Conservation (phyloP, 2,797 vertebrate genomes). For the Lophius americanus region DNA sequence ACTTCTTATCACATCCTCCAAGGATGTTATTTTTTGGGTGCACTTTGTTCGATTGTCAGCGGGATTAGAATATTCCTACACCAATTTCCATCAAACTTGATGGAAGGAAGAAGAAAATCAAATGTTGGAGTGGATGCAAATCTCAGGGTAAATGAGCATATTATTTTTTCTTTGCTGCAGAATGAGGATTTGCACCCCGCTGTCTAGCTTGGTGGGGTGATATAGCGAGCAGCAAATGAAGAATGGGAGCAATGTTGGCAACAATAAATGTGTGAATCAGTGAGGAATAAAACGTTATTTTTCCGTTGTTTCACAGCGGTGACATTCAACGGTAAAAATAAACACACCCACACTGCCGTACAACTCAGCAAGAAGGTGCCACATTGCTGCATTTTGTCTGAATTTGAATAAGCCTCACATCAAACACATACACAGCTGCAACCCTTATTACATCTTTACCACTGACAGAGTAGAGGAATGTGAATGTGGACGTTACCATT, state of each 20-base stretch:
- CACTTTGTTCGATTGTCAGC: neutral
- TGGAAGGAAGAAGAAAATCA: neutral
- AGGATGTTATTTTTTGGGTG: neutral
- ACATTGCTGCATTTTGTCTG: too few species aligned
- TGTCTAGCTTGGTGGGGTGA: neutral
- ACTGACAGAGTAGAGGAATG: neutral
- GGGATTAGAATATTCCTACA: neutral
- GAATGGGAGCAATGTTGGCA: neutral
- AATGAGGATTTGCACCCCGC: neutral
- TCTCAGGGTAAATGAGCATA: too few species aligned
- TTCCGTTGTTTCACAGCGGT: too few species aligned
- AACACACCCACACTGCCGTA: too few species aligned
- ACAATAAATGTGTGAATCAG: too few species aligned
- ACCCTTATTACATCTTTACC: neutral
- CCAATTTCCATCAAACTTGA: neutral
- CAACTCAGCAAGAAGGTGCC: too few species aligned
- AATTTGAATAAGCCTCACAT: too few species aligned
- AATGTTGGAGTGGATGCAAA: neutral
- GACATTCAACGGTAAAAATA: too few species aligned
- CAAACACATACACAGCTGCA: too few species aligned
- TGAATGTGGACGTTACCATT: neutral
- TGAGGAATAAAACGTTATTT: too few species aligned
- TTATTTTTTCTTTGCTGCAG: neutral
- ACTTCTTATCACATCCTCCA: neutral
- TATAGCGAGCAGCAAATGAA: neutral